Evolutionary conservation across 2,797 vertebrate genomes (phyloP), one percentile per base, ranked within the genome.

Genomic region (Sebastes elongatus): DNA sequence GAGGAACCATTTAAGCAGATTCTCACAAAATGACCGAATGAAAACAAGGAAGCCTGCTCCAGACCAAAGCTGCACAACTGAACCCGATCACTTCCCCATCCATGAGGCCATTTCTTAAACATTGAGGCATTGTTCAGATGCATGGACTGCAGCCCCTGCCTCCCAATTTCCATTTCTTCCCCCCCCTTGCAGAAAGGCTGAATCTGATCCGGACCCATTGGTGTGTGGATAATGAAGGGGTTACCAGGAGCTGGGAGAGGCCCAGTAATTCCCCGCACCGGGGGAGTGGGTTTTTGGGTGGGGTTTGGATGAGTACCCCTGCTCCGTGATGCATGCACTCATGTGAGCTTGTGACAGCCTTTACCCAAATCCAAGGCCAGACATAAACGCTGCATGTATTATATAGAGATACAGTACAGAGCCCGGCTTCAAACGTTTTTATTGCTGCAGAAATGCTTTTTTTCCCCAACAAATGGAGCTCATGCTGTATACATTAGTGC

Each of bases 191-290:
- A 91, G 93, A 93, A 93, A 89, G 93, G 81, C 90, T 93, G 95
- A 96, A 95, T 96, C 95, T 95, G 95, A 96, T 96, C 95, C 94
- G 94, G 93, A 94, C 90, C 90, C 96, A 96, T 95, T 96, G 96
- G 95, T 96, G 96, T 96, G 96, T 96, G 96, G 94, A 96, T 96
- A 96, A 96, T 96, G 96, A 96, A 96, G 94, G 94, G 96, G 96
- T 96, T 96, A 96, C 95, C 92, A 93, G 94, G 93, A 96, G 96
- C 95, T 93, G 94, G 95, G 94, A 95, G 95, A 96, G 96, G 95
- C 96, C 95, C 92, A 93, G 95, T 96, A 96, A 96, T 96, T 96
- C 96, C 94, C 94, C 86, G 67, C 95, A 96, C 95, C 94, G 80
- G 93, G 94, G 95, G 94, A 95, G 95, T 89, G 94, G 94, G 93